Percentiles rank a stretch among this genome's conserved stretches.
Evolutionary conservation across 1,140 invertebrate genomes (phyloP).

Genomic region (Drosophila aff.): DNA sequence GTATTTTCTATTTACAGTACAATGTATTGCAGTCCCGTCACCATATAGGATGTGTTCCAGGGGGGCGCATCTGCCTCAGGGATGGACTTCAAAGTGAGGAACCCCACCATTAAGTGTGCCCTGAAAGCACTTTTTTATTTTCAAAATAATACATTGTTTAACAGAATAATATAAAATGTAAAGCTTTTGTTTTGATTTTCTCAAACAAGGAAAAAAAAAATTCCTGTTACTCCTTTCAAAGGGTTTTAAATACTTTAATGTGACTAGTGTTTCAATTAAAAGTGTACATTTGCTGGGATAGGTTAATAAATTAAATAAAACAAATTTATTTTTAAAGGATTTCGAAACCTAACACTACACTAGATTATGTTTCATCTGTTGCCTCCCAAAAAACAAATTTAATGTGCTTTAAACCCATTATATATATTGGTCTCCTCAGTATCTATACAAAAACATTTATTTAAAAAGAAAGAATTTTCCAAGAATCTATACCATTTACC

Average conservation of each 20-base stretch:
- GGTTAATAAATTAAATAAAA: too few relatives aligned
- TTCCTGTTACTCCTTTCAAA: not conserved
- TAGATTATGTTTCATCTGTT: too few relatives aligned
- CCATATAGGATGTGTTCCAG: not conserved
- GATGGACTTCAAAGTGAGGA: too few relatives aligned
- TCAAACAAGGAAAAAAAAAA: not conserved
- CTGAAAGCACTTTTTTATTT: not conserved
- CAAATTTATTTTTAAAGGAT: not conserved
- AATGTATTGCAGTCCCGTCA: constrained; percentile 8
- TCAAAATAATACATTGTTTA: not conserved
- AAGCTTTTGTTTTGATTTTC: not conserved
- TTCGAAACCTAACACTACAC: not conserved
- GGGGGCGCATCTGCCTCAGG: not conserved
- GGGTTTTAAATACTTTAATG: not conserved
- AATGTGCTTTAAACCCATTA: not conserved
- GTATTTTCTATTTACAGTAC: constrained; percentile 11
- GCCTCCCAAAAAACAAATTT: not conserved
- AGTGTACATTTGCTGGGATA: too few relatives aligned
- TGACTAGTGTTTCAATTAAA: too few relatives aligned
- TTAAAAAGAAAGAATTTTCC: not conserved
- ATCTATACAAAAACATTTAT: not conserved
- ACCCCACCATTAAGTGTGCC: not conserved
- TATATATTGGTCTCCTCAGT: not conserved
- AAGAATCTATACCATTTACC: constrained; percentile 4
- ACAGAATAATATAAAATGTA: not conserved